phyloP scores from a whole-genome alignment of 2,888 invertebrate species.

The Cremastinae sp. region DNA sequence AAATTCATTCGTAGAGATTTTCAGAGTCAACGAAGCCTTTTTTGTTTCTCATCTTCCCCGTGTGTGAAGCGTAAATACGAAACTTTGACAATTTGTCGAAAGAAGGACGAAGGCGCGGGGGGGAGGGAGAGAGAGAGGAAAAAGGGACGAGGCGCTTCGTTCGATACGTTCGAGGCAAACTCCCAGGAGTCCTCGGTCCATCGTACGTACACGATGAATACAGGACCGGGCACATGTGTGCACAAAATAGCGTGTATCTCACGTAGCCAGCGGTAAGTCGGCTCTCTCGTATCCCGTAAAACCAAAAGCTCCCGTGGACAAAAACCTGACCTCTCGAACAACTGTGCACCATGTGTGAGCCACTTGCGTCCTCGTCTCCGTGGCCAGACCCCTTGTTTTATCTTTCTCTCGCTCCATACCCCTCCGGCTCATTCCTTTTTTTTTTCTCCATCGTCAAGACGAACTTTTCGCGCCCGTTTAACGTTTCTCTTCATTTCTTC shows the following conservation, averaged over 20 bases:
- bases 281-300: constrained; percentile 72
- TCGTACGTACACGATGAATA: constrained; percentile 20
- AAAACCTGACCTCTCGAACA: constrained; percentile 80
- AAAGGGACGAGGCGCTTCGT: constrained; percentile 9
- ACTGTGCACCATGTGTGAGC: constrained; percentile 79
- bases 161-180: constrained; percentile 24
- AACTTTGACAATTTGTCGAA: constrained; percentile 67
- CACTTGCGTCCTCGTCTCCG: constrained; percentile 74
- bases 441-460: constrained; percentile 43
- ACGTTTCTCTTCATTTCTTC: constrained; percentile 45
- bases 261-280: constrained; percentile 44
- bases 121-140: not conserved
- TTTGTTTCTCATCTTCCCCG: constrained; percentile 40
- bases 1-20: not conserved
- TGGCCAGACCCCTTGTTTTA: constrained; percentile 57
- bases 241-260: constrained; percentile 32
- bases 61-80: constrained; percentile 56
- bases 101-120: constrained; percentile 21
- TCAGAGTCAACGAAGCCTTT: not conserved
- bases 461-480: constrained; percentile 45
- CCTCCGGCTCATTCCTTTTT: constrained; percentile 41
- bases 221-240: constrained; percentile 15
- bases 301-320: constrained; percentile 74
- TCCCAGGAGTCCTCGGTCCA: constrained; percentile 38
- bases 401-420: constrained; percentile 52